phyloP scores from a whole-genome alignment of 2,888 invertebrate species.

The Melanostoma mellinum region DNA sequence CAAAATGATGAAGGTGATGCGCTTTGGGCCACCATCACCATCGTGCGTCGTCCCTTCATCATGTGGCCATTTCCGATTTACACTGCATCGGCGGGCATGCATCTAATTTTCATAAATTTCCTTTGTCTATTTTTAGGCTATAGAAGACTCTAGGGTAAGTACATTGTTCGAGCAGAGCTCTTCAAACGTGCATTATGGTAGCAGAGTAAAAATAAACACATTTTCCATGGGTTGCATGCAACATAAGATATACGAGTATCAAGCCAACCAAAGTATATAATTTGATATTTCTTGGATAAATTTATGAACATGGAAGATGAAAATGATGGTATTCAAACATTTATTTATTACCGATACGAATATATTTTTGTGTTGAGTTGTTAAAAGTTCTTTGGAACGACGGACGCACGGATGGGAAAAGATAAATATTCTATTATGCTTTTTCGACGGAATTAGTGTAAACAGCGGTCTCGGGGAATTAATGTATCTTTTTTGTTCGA shows the following conservation, averaged over 20 bases:
- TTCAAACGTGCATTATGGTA: slow-evolving; percentile 58
- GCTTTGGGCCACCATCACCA: background rate
- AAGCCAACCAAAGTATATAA: slow-evolving; percentile 53
- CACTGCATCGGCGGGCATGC: slow-evolving; percentile 9
- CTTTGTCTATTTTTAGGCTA: slow-evolving; percentile 44
- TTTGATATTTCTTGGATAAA: slow-evolving; percentile 68
- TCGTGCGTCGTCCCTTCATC: slow-evolving; percentile 6
- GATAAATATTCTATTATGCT: slow-evolving; percentile 56
- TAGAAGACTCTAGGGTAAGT: slow-evolving; percentile 18
- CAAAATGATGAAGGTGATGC: slow-evolving; percentile 36
- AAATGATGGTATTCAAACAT: slow-evolving; percentile 59
- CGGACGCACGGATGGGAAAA: slow-evolving; percentile 22
- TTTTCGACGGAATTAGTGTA: slow-evolving; percentile 61
- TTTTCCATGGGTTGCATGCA: slow-evolving; percentile 28
- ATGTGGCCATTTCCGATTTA: slow-evolving; percentile 60
- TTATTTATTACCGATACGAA: slow-evolving; percentile 69
- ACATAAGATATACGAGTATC: slow-evolving; percentile 1
- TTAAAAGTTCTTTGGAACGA: slow-evolving; percentile 35
- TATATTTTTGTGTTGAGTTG: slow-evolving; percentile 60
- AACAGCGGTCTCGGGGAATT: slow-evolving; percentile 60
- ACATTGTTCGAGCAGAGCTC: background rate
- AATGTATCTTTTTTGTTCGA: slow-evolving; percentile 60
- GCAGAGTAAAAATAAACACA: slow-evolving; percentile 69
- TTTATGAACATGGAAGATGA: slow-evolving; percentile 44
- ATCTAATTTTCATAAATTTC: slow-evolving; percentile 64